Conservation (phyloP, 2,113 vertebrate genomes). For the Xenopus borealis region DNA sequence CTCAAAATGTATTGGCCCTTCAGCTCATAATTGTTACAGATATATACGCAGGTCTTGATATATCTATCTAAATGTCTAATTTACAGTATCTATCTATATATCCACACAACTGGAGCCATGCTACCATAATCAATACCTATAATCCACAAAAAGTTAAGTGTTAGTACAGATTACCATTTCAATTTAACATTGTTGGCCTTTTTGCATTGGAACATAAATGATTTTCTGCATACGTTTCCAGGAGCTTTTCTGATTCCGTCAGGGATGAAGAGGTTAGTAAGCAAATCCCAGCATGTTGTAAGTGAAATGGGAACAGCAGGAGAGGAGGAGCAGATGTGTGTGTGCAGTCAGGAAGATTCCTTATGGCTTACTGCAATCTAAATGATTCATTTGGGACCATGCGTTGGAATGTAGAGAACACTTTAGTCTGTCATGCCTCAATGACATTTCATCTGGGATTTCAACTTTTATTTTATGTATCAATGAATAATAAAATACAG, state of each 20-base stretch:
- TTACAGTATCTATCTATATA: too few relatives aligned
- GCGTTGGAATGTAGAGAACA: slow-evolving; percentile 4
- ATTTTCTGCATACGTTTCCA: background rate
- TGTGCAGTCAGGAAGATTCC: background rate
- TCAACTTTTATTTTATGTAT: background rate
- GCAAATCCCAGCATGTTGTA: background rate
- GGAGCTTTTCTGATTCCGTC: background rate
- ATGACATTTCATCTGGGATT: background rate
- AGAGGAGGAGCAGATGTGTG: slow-evolving; percentile 1
- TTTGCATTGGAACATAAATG: background rate
- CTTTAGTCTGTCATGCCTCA: background rate
- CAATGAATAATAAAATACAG: background rate
- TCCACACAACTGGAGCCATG: too few relatives aligned
- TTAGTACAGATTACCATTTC: too few relatives aligned
- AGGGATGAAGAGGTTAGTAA: slow-evolving; percentile 1
- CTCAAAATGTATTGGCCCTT: too few relatives aligned
- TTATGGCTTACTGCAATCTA: background rate
- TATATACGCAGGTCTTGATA: too few relatives aligned
- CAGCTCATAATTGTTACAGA: too few relatives aligned
- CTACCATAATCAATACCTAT: too few relatives aligned
- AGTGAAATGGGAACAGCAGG: slow-evolving; percentile 8
- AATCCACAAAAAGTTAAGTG: too few relatives aligned
- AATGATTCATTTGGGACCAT: background rate
- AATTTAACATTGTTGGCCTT: too few relatives aligned
- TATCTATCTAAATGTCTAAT: too few relatives aligned